A percentile compares a stretch with the other conserved stretches of the same genome.
Evolutionary conservation across 2,113 vertebrate species (phyloP).

Genomic region (Henicopernis longicauda): DNA sequence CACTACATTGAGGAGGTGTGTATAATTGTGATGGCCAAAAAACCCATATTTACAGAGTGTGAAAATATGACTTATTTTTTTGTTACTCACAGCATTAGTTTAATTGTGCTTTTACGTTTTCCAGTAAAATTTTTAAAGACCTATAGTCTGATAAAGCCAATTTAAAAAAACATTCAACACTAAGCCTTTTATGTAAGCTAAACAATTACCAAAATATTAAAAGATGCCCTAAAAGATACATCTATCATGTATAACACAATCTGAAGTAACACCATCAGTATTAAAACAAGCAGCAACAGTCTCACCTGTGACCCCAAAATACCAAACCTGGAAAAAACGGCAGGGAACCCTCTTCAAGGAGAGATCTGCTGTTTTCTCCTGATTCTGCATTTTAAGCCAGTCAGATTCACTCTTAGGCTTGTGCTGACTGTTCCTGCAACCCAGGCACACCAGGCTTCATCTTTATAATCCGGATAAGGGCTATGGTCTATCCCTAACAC

Average conservation of each 20-base stretch:
- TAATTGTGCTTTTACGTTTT: constrained; percentile 33
- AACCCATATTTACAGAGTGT: not conserved
- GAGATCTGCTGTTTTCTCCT: not conserved
- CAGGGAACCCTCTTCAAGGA: not conserved
- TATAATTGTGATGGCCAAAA: not conserved
- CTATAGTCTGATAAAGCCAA: not conserved
- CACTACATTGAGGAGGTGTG: not conserved
- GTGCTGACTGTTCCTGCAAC: not conserved
- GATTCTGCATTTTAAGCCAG: not conserved
- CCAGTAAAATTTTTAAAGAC: constrained; percentile 14
- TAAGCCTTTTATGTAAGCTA: not conserved
- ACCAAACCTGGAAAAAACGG: not conserved
- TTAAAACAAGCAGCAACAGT: not conserved
- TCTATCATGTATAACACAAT: not conserved
- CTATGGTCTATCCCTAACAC: not conserved
- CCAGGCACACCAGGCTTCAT: not conserved
- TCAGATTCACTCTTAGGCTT: not conserved
- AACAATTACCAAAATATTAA: not conserved
- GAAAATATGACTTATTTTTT: constrained; percentile 55
- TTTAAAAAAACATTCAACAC: not conserved
- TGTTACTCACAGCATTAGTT: constrained; percentile 28
- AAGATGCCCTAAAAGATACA: not conserved
- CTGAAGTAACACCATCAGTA: not conserved
- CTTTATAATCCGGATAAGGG: not conserved
- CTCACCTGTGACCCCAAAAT: not conserved